phyloP scores from a whole-genome alignment of 2,888 invertebrate genomes.

The Xylota segnis region DNA sequence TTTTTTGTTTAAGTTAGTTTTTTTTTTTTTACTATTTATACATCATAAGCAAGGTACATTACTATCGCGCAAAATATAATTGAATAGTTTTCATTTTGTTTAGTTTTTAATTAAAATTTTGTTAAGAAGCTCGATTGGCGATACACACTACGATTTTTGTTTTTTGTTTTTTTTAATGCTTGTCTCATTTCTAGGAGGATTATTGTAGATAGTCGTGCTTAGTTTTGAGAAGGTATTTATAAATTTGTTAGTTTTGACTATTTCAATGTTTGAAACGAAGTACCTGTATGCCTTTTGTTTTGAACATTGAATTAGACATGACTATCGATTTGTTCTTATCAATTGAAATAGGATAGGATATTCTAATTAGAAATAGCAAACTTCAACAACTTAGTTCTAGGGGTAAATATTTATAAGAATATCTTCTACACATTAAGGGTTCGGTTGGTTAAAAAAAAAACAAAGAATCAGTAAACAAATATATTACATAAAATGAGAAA shows the following conservation, averaged over 20 bases:
- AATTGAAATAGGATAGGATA: slow-evolving; percentile 61
- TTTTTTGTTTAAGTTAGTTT: slow-evolving; percentile 3
- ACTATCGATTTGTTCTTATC: slow-evolving; percentile 4
- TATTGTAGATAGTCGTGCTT: slow-evolving; percentile 44
- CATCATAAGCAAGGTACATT: slow-evolving; percentile 71
- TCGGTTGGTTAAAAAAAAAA: slow-evolving; percentile 12
- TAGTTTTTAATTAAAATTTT: slow-evolving; percentile 15
- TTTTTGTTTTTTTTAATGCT: slow-evolving; percentile 16
- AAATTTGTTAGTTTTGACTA: neutral
- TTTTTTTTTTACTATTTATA: slow-evolving; percentile 19
- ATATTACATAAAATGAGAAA: slow-evolving; percentile 43
- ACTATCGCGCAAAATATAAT: slow-evolving; percentile 63
- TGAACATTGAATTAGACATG: slow-evolving; percentile 11
- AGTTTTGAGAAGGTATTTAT: slow-evolving; percentile 13
- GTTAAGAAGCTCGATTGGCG: slow-evolving; percentile 59
- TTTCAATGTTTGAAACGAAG: slow-evolving; percentile 22
- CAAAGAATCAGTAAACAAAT: slow-evolving; percentile 19
- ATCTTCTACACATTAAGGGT: slow-evolving; percentile 49
- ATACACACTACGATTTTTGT: slow-evolving; percentile 46
- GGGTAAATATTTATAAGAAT: slow-evolving; percentile 67
- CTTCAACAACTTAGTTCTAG: slow-evolving; percentile 75
- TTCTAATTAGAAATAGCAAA: slow-evolving; percentile 71
- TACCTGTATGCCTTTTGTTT: neutral
- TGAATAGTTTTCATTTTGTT: slow-evolving; percentile 2
- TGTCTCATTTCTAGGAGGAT: slow-evolving; percentile 47